Evolutionary conservation across 2,888 invertebrate species (phyloP).

Genomic region (Scaptomyza parva): DNA sequence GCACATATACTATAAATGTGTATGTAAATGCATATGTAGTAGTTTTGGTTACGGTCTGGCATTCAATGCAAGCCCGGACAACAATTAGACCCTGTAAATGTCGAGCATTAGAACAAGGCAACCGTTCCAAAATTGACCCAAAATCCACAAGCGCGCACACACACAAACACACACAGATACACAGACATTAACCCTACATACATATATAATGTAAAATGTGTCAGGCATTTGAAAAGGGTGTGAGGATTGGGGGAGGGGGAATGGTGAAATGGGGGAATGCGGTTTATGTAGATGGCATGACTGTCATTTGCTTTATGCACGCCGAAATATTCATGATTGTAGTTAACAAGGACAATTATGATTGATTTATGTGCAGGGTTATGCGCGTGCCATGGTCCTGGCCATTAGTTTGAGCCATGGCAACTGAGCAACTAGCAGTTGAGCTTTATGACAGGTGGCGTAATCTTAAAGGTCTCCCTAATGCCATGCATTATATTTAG

Average conservation of each 20-base stretch:
- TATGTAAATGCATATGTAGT: background rate
- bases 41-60: conserved; percentile 39
- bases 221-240: conserved; percentile 22
- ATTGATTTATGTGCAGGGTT: conserved; percentile 73
- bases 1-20: conserved; percentile 6
- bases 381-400: conserved; percentile 49
- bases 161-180: no score
- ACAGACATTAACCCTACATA: no score
- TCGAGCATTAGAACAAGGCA: conserved; percentile 29
- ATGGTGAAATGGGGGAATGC: no score
- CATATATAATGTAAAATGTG: conserved; percentile 30
- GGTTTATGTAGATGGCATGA: conserved; percentile 64
- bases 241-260: background rate
- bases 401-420: conserved; percentile 56
- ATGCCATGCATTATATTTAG: conserved; percentile 39
- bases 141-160: conserved; percentile 35
- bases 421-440: conserved; percentile 49
- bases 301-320: conserved; percentile 79
- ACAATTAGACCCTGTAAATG: conserved; percentile 68
- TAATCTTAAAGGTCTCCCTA: conserved; percentile 47
- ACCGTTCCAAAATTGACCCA: conserved; percentile 44
- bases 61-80: conserved; percentile 38
- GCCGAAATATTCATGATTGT: conserved; percentile 79
- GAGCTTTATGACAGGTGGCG: conserved; percentile 53
- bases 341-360: conserved; percentile 82